Base-by-base conservation (phyloP, 2,888 invertebrate species). In the Acleris cristana region DNA sequence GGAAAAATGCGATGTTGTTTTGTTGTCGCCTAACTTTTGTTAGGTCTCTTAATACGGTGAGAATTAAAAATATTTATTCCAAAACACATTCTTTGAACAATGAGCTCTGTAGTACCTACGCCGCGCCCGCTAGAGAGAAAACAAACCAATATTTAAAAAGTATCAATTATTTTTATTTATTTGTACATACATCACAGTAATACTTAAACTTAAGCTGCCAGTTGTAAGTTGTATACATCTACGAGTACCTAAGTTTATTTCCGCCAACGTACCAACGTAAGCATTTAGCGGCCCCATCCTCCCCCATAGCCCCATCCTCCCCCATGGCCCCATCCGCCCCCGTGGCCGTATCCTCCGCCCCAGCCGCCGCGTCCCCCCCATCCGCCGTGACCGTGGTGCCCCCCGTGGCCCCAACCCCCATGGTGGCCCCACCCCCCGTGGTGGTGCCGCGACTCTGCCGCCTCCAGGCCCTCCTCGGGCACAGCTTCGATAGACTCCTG, bases 241-340 rank as follows among this genome's bases (percentile, higher is more conserved):
- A 0, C 34, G 34, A 34, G 34, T 34, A n/a, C n/a, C n/a, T n/a
- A 26, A 26, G 7, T 7, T 7, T 8, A 26, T 26, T 26, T 26
- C 26, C 26, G 26, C 6, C 26, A 26, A 26, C 26, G 26, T 26
- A 1, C 26, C 0, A 26, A 7, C 7, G 0, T 26, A 6, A 26
- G 8, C 26, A 6, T 53, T 49, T 69, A 59, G 44, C 71, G 58
- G 49, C 26, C 26, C 71, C 69, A 10, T 73, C 71, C 49, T 72
- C 73, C n/a, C 70, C 34, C 34, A 1, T 12, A 14, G 34, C 64
- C 40, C 14, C 59, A 12, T 2, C 56, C 54, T 0, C 71, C 71
- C 0, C 76, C 65, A 16, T 51, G 44, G 14, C 65, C 64, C 3
- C 70, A 66, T 1, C 67, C 65, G 56, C 23, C 23, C 1, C 67